A percentile compares a stretch with the other conserved stretches of the same genome.
Conservation (phyloP, 2,797 vertebrate species). For the Gambelia wislizenii region DNA sequence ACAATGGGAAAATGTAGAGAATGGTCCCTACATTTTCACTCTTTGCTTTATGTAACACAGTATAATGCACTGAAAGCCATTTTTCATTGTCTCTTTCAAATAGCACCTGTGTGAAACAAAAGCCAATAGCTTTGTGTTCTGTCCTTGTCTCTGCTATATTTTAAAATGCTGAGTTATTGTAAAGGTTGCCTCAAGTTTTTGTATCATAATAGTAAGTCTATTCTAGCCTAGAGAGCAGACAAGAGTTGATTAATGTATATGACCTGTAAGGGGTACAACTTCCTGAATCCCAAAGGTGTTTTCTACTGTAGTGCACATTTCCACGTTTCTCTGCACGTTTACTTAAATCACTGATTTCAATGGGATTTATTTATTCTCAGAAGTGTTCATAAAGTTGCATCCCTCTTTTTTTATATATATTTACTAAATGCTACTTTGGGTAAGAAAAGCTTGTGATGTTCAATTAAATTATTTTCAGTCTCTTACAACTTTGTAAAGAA, state of each 20-base stretch:
- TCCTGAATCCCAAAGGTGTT: conserved; percentile 15
- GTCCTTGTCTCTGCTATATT: not conserved
- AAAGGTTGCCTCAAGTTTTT: not conserved
- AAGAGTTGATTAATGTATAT: not conserved
- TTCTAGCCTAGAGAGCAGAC: not conserved
- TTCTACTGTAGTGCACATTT: not conserved
- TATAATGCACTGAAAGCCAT: not conserved
- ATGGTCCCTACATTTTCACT: not conserved
- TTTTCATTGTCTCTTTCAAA: conserved; percentile 7
- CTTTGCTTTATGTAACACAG: not conserved
- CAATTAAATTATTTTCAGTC: conserved; percentile 32
- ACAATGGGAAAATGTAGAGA: not conserved
- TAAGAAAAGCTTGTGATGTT: conserved; percentile 20
- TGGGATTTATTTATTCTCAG: not conserved
- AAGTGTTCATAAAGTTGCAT: not conserved
- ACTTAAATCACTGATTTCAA: not conserved
- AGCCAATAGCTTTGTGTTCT: not conserved
- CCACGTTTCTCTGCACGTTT: not conserved
- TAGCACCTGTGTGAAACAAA: not conserved
- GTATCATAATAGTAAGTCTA: not conserved
- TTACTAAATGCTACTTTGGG: not conserved
- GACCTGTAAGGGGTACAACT: not conserved
- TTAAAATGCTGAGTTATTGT: conserved; percentile 14
- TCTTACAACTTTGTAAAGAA: conserved; percentile 24
- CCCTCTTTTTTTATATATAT: not conserved